Conservation (phyloP, 2,888 invertebrate species). For the Sesia bembeciformis region DNA sequence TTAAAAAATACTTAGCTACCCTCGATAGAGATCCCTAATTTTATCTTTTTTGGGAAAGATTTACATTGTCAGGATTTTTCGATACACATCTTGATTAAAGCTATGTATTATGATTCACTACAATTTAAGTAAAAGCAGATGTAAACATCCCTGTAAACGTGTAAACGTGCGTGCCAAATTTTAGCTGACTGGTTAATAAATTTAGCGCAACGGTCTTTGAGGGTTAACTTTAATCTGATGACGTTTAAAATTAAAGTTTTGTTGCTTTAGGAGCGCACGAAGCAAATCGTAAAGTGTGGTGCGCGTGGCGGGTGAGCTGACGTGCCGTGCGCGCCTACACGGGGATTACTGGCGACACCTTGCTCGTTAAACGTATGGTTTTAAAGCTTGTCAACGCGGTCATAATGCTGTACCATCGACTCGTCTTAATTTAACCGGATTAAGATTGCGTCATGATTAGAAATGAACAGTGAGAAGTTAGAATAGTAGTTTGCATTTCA, state of each 20-base stretch:
- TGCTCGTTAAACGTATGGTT: constrained; percentile 43
- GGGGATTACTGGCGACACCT: constrained; percentile 59
- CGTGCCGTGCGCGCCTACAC: constrained; percentile 41
- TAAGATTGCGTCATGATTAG: constrained; percentile 27
- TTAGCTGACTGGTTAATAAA: constrained; percentile 2
- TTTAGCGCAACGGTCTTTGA: constrained; percentile 2
- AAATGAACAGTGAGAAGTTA: background rate
- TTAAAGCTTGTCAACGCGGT: constrained; percentile 59
- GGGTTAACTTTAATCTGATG: constrained; percentile 44
- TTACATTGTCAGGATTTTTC: background rate
- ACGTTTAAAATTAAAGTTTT: constrained; percentile 55
- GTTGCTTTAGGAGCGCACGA: constrained; percentile 38
- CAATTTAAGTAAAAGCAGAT: background rate
- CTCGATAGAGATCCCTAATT: too few species aligned
- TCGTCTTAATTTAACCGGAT: constrained; percentile 53
- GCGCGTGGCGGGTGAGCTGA: constrained; percentile 33
- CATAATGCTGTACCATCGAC: constrained; percentile 36
- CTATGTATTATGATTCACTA: background rate
- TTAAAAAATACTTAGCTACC: too few species aligned
- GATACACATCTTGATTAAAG: background rate
- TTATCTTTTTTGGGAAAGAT: background rate
- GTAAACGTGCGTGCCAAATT: constrained; percentile 10
- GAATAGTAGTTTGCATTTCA: too few species aligned
- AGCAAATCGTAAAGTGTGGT: constrained; percentile 32
- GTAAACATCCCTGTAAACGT: constrained; percentile 1